These are phyloP conservation scores for Lepidonotus clava DNA, from an alignment of 2,888 invertebrate genomes.

Conservation along the genomic window DNA sequence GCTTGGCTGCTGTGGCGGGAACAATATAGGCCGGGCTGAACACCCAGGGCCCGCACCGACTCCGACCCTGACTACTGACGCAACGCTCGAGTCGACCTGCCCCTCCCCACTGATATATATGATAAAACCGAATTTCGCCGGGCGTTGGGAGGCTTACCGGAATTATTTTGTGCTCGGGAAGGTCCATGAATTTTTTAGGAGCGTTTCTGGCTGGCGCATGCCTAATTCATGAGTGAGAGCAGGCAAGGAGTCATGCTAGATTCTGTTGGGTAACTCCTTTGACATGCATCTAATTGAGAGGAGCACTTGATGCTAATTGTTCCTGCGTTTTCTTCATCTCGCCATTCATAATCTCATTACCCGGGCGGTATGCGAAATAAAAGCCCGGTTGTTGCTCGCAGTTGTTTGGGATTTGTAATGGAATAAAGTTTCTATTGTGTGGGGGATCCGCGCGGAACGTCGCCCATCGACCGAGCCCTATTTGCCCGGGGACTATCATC, in stretches of 20 bases:
- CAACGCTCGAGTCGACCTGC: neutral
- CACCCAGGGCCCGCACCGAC: neutral
- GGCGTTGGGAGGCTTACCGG: neutral
- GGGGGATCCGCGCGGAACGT: neutral
- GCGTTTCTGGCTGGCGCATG: neutral
- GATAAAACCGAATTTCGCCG: neutral
- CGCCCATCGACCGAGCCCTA: neutral
- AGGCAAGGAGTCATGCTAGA: conserved; percentile 29
- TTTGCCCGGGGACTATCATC: conserved; percentile 45
- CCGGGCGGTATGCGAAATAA: conserved; percentile 3
- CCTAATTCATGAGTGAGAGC: conserved; percentile 31
- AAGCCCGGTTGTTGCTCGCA: conserved; percentile 32
- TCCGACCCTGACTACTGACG: neutral
- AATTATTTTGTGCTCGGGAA: conserved; percentile 26
- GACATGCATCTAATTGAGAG: conserved; percentile 40
- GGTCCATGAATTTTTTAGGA: conserved; percentile 40
- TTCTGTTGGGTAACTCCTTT: conserved; percentile 32
- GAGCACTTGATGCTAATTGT: conserved; percentile 52
- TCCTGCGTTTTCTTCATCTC: conserved; percentile 26
- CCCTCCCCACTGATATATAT: neutral
- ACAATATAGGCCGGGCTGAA: neutral
- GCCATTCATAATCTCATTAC: conserved; percentile 47
- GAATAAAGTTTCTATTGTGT: conserved; percentile 45
- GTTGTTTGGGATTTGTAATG: conserved; percentile 49
- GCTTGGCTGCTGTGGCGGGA: neutral